phyloP scores from a whole-genome alignment of 64 coral and sea anemone species.

The Anthopleura sola region DNA sequence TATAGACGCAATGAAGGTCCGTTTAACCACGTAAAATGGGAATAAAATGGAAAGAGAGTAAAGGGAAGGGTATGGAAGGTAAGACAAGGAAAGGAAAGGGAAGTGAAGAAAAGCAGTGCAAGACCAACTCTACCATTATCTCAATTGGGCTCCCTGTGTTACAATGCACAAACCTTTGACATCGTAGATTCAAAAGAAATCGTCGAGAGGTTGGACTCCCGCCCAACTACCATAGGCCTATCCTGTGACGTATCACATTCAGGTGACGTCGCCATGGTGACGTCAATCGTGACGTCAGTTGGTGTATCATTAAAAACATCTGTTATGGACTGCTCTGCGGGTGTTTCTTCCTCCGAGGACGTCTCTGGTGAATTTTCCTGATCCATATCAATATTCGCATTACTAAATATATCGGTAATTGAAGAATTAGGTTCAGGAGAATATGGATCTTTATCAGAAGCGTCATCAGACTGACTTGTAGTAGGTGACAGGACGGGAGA shows the following conservation, averaged over 20 bases:
- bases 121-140: not conserved
- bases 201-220: slow-evolving; percentile 10
- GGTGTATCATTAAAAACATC: not conserved
- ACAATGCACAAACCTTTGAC: not conserved
- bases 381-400: not conserved
- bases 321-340: not conserved
- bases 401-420: not conserved
- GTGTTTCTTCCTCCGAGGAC: not conserved
- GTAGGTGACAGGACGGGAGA: not conserved
- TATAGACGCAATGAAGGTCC: not conserved
- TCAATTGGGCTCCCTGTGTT: not conserved
- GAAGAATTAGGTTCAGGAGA: not conserved
- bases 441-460: not conserved
- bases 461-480: not conserved
- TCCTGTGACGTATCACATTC: not conserved
- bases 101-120: not conserved
- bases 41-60: not conserved
- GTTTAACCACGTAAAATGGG: not conserved
- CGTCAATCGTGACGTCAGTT: not conserved
- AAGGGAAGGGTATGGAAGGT: not conserved
- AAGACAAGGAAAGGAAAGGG: not conserved
- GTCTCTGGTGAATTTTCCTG: not conserved
- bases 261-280: not conserved
- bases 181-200: not conserved
- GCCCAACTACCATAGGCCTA: not conserved